A percentile compares a stretch with the other conserved stretches of the same genome.
Conservation (phyloP, 2,113 vertebrate species). For the Ammodytes dubius region DNA sequence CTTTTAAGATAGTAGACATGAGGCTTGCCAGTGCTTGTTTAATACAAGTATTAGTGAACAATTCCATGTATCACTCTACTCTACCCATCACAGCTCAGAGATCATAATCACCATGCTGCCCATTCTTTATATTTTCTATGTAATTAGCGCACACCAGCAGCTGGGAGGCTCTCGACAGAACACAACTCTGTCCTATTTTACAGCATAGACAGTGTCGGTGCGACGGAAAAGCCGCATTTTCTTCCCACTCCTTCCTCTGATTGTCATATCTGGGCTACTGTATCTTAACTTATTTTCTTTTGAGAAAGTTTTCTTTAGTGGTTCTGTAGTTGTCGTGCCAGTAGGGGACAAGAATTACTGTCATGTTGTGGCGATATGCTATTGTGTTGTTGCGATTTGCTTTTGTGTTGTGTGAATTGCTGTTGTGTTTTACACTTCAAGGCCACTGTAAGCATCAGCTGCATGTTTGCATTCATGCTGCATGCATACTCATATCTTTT, state of each 20-base stretch:
- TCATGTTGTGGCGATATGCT: too few species aligned
- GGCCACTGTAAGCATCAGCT: not conserved
- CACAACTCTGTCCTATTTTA: conserved; percentile 19
- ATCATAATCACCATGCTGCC: not conserved
- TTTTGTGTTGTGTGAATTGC: too few species aligned
- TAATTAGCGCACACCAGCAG: not conserved
- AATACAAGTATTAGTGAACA: not conserved
- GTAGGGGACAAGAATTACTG: not conserved
- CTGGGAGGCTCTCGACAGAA: not conserved
- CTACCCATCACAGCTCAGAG: not conserved
- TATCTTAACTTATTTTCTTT: conserved; percentile 18
- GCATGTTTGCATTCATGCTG: not conserved
- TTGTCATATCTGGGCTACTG: conserved; percentile 34
- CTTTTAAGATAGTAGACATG: not conserved
- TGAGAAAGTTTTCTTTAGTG: not conserved
- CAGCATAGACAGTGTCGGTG: not conserved
- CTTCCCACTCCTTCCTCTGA: not conserved
- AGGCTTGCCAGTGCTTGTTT: not conserved
- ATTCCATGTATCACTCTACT: not conserved
- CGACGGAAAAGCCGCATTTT: not conserved
- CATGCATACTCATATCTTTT: not conserved
- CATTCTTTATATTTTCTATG: not conserved
- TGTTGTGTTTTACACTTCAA: too few species aligned
- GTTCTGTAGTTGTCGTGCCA: not conserved
- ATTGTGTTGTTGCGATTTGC: too few species aligned